Conservation (phyloP, 37 sponge, comb jelly and placozoan genomes). For the Aplysina aerophoba region DNA sequence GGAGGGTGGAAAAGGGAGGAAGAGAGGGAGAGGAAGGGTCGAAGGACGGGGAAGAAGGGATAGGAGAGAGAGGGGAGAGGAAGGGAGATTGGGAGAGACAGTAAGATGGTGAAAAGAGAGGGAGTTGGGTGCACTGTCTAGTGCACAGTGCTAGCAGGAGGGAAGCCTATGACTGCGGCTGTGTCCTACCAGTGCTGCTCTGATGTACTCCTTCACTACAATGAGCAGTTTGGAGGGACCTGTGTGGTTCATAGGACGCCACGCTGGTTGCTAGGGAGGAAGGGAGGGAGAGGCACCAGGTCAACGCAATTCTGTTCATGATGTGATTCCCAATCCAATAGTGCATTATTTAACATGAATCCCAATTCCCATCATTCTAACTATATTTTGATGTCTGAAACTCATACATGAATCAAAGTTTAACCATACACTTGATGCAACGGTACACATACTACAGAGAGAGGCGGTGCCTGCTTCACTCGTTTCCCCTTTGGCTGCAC, state of each 20-base stretch:
- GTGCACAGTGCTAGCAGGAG: too few species aligned
- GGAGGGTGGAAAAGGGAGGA: too few species aligned
- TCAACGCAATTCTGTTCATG: too few species aligned
- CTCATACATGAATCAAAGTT: too few species aligned
- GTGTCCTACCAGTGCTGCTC: conserved; percentile 56
- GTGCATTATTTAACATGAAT: too few species aligned
- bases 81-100: conserved; percentile 8
- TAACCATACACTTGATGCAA: not conserved
- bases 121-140: too few species aligned
- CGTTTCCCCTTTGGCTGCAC: not conserved
- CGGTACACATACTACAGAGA: conserved; percentile 10
- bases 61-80: conserved; percentile 1
- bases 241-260: conserved; percentile 65
- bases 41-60: not conserved
- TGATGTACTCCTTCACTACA: conserved; percentile 70
- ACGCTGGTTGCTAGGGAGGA: conserved; percentile 72
- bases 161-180: too few species aligned
- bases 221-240: conserved; percentile 61
- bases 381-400: too few species aligned
- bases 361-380: too few species aligned
- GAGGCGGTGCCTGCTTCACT: not conserved
- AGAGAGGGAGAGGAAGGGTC: not conserved
- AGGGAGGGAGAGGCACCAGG: not conserved
- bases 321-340: too few species aligned
- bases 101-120: not conserved